Evolutionary conservation across 2,113 vertebrate genomes (phyloP), one percentile per base, ranked within the genome.

Genomic region (Pagrus major): DNA sequence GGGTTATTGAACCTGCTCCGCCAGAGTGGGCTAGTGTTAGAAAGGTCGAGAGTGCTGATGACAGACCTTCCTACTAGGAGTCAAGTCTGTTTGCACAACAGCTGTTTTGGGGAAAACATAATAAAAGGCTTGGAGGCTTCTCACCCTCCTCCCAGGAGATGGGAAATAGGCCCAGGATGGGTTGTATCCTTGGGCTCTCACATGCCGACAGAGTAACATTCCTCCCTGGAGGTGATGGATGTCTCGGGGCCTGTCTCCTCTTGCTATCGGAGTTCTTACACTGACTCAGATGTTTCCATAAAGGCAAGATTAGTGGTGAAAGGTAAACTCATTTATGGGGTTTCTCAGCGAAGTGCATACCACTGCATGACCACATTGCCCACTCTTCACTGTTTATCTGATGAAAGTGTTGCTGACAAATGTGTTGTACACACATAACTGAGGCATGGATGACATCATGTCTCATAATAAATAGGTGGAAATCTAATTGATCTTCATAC

Each of bases 81-180:
- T 86, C 87, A 83, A 83, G 86, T 90, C 89, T 93, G 93, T 92
- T 93, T 92, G 89, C 88, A 88, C 89, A 85, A 91, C 94, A 95
- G 90, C 94, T 95, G 94, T 94, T 94, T 91, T 84, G 80, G 81
- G 80, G 80, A 88, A 82, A 86, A 79, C 78, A 81, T 94, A 94
- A 95, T 95, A 93, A 95, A 94, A 93, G 94, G 86, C 88, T 89
- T 75, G 74, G 76, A 67, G 78, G 64, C 69, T 87, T 56, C 68
- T 63, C 65, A 3, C 83, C 81, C 84, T 68, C 65, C 81, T 79
- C 80, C 71, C 52, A n/a, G 70, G 79, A 83, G 77, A 83, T 79
- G 73, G 86, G 86, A 90, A 81, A 79, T 67, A 78, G 52, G 51
- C 76, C 80, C 71, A 63, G 76, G 84, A 86, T 74, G 78, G 67